A percentile compares a stretch with the other conserved stretches of the same genome.
These are phyloP conservation scores for Thalassaphorura encarpata DNA, from an alignment of 1,140 invertebrate species.

Conservation along the genomic window DNA sequence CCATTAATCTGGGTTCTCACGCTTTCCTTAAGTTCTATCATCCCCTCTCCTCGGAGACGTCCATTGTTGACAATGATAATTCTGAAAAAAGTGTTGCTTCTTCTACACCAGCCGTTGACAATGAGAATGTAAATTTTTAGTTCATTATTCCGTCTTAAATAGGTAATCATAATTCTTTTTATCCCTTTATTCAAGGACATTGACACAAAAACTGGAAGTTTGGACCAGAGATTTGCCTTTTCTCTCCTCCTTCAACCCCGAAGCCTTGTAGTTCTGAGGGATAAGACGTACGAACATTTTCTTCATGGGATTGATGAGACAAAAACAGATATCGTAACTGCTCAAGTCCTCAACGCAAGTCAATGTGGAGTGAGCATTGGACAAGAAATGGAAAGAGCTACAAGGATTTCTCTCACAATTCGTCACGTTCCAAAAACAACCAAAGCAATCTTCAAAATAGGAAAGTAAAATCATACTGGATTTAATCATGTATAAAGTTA, in stretches of 20 bases:
- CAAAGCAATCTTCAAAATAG: constrained; percentile 40
- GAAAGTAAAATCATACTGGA: too few species aligned
- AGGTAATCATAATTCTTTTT: too few species aligned
- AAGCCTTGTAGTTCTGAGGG: constrained; percentile 75
- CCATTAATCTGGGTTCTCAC: constrained; percentile 82
- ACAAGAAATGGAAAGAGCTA: constrained; percentile 50
- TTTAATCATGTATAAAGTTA: too few species aligned
- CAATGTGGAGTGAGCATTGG: constrained; percentile 36
- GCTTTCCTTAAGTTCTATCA: constrained; percentile 76
- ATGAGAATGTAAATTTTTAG: too few species aligned
- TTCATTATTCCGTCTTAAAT: too few species aligned
- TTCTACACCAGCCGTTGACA: background rate
- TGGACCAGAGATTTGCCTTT: constrained; percentile 26
- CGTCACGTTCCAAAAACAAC: constrained; percentile 82
- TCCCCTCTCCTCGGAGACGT: constrained; percentile 32
- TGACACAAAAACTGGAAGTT: too few species aligned
- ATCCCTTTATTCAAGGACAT: too few species aligned
- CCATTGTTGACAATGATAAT: constrained; percentile 16
- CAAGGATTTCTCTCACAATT: constrained; percentile 83
- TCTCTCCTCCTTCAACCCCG: constrained; percentile 70
- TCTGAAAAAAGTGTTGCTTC: background rate
- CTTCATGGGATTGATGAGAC: constrained; percentile 81
- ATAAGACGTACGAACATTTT: constrained; percentile 71
- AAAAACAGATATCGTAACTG: constrained; percentile 55
- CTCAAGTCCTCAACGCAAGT: constrained; percentile 53